Evolutionary conservation across 1,140 invertebrate species (phyloP), one percentile per base, ranked within the genome.

Genomic region (Ectropis grisescens): DNA sequence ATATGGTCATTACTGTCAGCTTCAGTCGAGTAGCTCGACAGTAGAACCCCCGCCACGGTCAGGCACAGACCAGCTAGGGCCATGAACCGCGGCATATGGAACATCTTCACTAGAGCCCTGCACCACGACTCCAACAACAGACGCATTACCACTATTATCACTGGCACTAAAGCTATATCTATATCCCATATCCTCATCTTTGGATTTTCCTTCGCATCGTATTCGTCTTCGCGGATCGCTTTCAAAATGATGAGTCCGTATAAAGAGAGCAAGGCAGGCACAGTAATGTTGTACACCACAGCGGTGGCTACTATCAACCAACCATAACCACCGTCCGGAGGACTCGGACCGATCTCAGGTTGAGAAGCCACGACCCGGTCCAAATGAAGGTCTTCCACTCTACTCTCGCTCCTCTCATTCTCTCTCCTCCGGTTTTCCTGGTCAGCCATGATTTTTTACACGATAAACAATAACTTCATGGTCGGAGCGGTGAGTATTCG

Each of bases 301-400:
- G 85, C 80, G 11, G 84, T 83, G 13, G 84, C 39, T n/a, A 89
- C 72, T 41, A 89, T 82, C 29, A 89, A 45, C 87, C 88, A 90
- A 1, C 87, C 87, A 47, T 87, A 89, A 10, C 86, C 86, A 3
- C 86, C 87, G 55, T 89, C 86, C 4, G 87, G 85, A 27, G 86
- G 75, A 8, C 79, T 85, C 0, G 87, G 87, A 1, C 87, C 88
- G 26, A 89, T 79, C 71, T 89, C 87, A 11, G 87, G 85, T 37
- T 86, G 83, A 11, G 87, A 87, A 13, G 85, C 78, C 11, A 88
- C 72, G 1, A 90, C 76, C 14, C 66, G 44, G 34, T 81, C 76
- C 45, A 81, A 65, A 47, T 75, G 66, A 14, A 82, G 41, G 27
- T 78, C 65, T 47, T 70, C 69, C 7, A 58, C 47, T 10, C 59